Evolutionary conservation across 1,140 invertebrate genomes (phyloP).

Genomic region (Aporrectodea caliginosa): DNA sequence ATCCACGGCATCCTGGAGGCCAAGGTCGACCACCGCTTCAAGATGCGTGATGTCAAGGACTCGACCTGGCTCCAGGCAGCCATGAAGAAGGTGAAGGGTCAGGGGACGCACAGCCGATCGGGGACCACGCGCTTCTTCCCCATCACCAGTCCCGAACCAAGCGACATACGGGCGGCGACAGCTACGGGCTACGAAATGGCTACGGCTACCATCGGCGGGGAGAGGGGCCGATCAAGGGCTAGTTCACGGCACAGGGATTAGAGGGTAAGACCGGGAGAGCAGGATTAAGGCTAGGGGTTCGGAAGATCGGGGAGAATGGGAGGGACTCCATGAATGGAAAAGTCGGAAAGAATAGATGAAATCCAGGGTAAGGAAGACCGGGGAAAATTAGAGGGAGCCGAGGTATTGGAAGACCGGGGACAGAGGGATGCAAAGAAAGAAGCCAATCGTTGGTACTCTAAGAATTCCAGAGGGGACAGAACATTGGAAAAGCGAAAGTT

Average conservation of each 20-base stretch:
- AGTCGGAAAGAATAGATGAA: neutral
- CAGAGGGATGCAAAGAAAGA: too few relatives aligned
- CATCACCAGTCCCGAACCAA: neutral
- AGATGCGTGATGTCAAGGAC: slow-evolving; percentile 32
- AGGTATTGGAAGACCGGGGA: too few relatives aligned
- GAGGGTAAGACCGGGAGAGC: neutral
- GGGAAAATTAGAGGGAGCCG: neutral
- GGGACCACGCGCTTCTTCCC: neutral
- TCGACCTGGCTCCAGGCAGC: slow-evolving; percentile 14
- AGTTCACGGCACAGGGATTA: neutral
- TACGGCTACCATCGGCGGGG: neutral
- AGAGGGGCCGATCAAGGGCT: neutral
- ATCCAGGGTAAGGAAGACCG: neutral
- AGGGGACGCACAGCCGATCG: neutral
- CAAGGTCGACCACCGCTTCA: slow-evolving; percentile 41
- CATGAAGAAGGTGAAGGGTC: neutral
- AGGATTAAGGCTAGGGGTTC: neutral
- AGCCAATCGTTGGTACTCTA: too few relatives aligned
- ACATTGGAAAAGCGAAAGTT: too few relatives aligned
- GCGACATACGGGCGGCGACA: neutral
- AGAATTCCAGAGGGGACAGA: too few relatives aligned
- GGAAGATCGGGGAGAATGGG: neutral
- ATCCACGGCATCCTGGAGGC: slow-evolving; percentile 47
- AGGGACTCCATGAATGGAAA: neutral
- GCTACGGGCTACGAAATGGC: neutral